A percentile compares a stretch with the other conserved stretches of the same genome.
Evolutionary conservation across 2,113 vertebrate genomes (phyloP).

Genomic region (Sminthopsis crassicaudata): DNA sequence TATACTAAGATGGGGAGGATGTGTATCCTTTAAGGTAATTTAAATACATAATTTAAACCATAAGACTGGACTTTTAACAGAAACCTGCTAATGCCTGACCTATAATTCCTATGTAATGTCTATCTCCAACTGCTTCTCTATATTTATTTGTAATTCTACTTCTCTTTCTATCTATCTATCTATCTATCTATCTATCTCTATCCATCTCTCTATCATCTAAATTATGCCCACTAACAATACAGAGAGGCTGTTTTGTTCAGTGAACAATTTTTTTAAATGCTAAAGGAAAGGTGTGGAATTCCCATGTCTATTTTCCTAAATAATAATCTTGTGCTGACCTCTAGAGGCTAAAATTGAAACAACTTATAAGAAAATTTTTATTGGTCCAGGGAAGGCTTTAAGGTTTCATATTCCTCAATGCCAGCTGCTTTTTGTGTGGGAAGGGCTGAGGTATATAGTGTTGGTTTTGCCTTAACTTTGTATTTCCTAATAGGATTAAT

Average conservation of each 20-base stretch:
- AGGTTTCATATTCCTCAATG: not conserved
- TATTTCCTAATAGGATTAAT: not conserved
- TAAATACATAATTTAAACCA: not conserved
- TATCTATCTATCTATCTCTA: no score
- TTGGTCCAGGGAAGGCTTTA: not conserved
- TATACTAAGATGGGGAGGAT: not conserved
- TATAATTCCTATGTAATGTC: not conserved
- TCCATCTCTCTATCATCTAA: not conserved
- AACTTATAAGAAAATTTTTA: not conserved
- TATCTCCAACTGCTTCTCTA: not conserved
- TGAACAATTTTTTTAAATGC: not conserved
- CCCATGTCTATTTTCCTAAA: not conserved
- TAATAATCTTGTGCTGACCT: not conserved
- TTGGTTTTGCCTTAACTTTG: not conserved
- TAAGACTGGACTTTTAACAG: not conserved
- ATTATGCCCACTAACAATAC: not conserved
- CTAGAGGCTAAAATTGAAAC: not conserved
- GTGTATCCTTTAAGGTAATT: not conserved
- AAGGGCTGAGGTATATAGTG: not conserved
- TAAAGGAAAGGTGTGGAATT: not conserved
- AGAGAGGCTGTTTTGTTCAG: not conserved
- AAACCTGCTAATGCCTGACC: not conserved
- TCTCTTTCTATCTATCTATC: not conserved
- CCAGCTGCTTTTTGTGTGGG: not conserved
- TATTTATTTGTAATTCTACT: not conserved